A percentile compares a stretch with the other conserved stretches of the same genome.
Evolutionary conservation across 2,113 vertebrate genomes (phyloP).

Genomic region (Oenanthe oenanthe): DNA sequence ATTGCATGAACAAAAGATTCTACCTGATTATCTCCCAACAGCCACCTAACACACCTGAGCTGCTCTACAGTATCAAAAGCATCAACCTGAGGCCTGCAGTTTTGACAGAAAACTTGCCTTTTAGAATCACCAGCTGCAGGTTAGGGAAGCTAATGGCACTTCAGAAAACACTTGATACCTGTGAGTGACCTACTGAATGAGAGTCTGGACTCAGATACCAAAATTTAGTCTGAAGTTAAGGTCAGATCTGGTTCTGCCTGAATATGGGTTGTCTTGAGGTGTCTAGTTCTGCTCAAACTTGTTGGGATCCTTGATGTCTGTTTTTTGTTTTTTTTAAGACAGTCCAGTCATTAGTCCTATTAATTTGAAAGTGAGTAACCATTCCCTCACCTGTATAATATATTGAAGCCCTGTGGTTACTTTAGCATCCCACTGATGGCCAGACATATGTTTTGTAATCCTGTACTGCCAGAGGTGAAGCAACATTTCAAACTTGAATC

Average conservation of each 20-base stretch:
- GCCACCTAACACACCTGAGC: not conserved
- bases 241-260: not conserved
- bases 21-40: accelerated
- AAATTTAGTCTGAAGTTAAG: not conserved
- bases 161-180: not conserved
- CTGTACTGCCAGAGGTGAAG: not conserved
- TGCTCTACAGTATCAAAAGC: not conserved
- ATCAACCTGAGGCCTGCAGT: not conserved
- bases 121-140: not conserved
- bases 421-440: not conserved
- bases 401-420: not conserved
- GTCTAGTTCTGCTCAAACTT: not conserved
- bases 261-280: not conserved
- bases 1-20: not conserved
- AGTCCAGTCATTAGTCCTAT: not conserved
- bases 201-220: not conserved
- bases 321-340: not conserved
- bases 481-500: not conserved
- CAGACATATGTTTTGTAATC: accelerated
- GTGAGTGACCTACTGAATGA: not conserved
- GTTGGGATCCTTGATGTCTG: not conserved
- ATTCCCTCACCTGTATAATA: not conserved
- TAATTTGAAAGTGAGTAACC: not conserved
- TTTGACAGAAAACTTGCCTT: not conserved
- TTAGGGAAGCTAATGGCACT: not conserved